These are phyloP conservation scores for Gallinago paraguaiae DNA, from an alignment of 2,113 vertebrate species.

Conservation along the genomic window DNA sequence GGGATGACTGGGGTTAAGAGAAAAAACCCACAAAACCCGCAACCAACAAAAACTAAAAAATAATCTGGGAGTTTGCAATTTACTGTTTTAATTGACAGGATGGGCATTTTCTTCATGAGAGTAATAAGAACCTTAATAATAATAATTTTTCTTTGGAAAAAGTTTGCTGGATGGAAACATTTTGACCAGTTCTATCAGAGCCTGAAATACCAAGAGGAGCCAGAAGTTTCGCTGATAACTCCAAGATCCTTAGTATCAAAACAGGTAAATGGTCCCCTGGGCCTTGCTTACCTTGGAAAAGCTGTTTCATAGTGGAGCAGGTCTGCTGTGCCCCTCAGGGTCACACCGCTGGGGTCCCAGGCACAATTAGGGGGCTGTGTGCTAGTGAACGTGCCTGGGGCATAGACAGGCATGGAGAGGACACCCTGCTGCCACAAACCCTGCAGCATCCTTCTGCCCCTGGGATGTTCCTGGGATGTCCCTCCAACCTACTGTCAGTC, in stretches of 20 bases:
- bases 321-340: background rate
- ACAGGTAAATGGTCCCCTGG: background rate
- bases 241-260: background rate
- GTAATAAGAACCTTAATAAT: background rate
- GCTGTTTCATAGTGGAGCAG: background rate
- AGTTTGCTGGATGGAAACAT: background rate
- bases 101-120: background rate
- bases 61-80: background rate
- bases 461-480: background rate
- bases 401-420: background rate
- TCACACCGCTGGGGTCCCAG: rapidly evolving
- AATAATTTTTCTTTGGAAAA: background rate
- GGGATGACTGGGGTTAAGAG: background rate
- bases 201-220: background rate
- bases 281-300: background rate
- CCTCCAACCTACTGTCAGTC: background rate
- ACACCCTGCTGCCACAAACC: rapidly evolving
- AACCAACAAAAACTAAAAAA: background rate
- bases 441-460: background rate
- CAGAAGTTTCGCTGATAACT: background rate
- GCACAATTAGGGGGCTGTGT: background rate
- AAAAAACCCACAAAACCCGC: background rate
- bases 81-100: background rate
- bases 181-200: background rate
- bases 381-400: background rate